These are phyloP conservation scores for Ophion ventricosus DNA, from an alignment of 2,888 invertebrate species.

Conservation along the genomic window DNA sequence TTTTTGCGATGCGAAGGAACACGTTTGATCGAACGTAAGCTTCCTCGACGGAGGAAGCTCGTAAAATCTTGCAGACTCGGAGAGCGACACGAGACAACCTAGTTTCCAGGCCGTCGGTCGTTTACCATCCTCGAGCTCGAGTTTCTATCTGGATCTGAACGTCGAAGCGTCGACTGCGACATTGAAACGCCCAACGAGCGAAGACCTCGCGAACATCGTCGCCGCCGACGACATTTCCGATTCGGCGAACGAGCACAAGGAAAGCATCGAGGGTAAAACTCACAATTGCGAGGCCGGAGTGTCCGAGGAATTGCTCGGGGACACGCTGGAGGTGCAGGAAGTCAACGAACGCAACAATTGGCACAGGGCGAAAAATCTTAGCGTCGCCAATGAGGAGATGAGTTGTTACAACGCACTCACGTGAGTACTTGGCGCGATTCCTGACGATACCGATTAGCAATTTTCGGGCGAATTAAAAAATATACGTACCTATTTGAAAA, in stretches of 20 bases:
- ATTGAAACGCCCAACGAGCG: conserved; percentile 81
- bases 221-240: conserved; percentile 67
- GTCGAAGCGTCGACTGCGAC: conserved; percentile 83
- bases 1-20: neutral
- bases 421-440: conserved; percentile 73
- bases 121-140: conserved; percentile 84
- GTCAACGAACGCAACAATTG: conserved; percentile 82
- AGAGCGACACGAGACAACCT: conserved; percentile 78
- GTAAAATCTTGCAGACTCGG: conserved; percentile 76
- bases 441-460: too few species aligned
- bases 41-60: neutral
- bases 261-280: conserved; percentile 71
- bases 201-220: conserved; percentile 70
- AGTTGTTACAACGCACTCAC: conserved; percentile 84
- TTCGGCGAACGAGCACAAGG: conserved; percentile 76
- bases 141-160: conserved; percentile 87
- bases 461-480: too few species aligned
- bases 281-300: conserved; percentile 75
- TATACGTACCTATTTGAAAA: too few species aligned
- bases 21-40: neutral
- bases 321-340: conserved; percentile 80
- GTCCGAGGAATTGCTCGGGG: conserved; percentile 80
- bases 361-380: conserved; percentile 84
- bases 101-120: conserved; percentile 78
- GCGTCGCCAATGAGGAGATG: conserved; percentile 84